Conservation (phyloP, 2,888 invertebrate genomes). For the Limulus polyphemus region DNA sequence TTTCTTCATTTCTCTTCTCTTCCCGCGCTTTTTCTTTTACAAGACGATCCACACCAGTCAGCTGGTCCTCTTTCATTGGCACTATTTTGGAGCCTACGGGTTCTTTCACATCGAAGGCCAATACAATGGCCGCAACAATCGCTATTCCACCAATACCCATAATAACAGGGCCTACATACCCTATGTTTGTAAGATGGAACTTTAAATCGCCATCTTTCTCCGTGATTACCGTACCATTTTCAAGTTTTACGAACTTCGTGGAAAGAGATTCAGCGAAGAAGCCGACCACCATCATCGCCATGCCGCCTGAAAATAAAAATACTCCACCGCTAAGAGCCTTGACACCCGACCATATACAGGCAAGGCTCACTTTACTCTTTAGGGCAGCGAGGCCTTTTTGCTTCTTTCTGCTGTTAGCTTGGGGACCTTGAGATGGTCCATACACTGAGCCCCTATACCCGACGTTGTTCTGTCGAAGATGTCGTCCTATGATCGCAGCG, state of each 20-base stretch:
- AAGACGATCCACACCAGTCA: no score
- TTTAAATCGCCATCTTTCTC: conserved; percentile 30
- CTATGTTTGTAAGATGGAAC: conserved; percentile 65
- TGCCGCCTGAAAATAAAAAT: conserved; percentile 72
- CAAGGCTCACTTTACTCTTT: conserved; percentile 59
- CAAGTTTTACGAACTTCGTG: conserved; percentile 20
- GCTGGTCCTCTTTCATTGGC: conserved; percentile 45
- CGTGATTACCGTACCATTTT: conserved; percentile 27
- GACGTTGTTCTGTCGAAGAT: conserved; percentile 18
- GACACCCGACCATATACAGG: conserved; percentile 87
- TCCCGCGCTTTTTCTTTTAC: no score
- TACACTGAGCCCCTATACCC: neutral
- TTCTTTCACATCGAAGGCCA: conserved; percentile 84
- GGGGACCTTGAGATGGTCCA: conserved; percentile 19
- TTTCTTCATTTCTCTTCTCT: no score
- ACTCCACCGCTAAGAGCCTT: conserved; percentile 77
- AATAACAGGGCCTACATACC: conserved; percentile 91
- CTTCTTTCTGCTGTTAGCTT: conserved; percentile 22
- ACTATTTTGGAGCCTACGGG: conserved; percentile 55
- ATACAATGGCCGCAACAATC: conserved; percentile 91
- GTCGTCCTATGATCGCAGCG: conserved; percentile 29
- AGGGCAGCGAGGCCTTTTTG: conserved; percentile 14
- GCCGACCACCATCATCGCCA: conserved; percentile 85
- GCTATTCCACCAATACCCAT: conserved; percentile 97
- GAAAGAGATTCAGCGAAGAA: conserved; percentile 32